These are phyloP conservation scores for Magallana angulata DNA, from an alignment of 1,140 invertebrate genomes.

Conservation along the genomic window DNA sequence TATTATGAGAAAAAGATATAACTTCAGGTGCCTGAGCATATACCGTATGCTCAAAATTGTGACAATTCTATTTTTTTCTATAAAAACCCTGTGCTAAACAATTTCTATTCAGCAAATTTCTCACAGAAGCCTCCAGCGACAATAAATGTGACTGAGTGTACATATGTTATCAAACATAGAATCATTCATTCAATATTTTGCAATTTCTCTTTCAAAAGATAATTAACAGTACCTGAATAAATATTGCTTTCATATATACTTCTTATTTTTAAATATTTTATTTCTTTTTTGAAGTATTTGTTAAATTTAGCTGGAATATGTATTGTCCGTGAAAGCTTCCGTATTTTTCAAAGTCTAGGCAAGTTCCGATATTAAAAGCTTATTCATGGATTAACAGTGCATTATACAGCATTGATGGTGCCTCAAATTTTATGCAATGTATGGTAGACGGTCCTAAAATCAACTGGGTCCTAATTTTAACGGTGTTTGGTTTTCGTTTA, in stretches of 20 bases:
- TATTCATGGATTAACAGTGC: slow-evolving; percentile 5
- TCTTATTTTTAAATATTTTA: not conserved
- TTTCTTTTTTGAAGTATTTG: not conserved
- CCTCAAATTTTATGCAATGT: slow-evolving; percentile 6
- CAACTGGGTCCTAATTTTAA: slow-evolving; percentile 5
- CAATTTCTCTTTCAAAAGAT: slow-evolving; percentile 6
- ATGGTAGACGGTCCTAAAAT: slow-evolving; percentile 5
- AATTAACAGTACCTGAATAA: not conserved
- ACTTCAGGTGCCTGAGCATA: slow-evolving; percentile 4
- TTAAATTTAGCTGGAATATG: not conserved
- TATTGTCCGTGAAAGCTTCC: not conserved
- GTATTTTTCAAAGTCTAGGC: slow-evolving; percentile 5
- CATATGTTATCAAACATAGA: not conserved
- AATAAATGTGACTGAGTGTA: slow-evolving; percentile 1
- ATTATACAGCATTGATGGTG: slow-evolving; percentile 5
- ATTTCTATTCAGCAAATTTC: not conserved
- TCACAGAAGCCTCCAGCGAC: slow-evolving; percentile 3
- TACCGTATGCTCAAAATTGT: not conserved
- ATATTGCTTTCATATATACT: not conserved
- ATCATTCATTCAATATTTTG: slow-evolving; percentile 1
- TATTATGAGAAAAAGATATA: slow-evolving; percentile 7
- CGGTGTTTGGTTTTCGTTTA: not conserved
- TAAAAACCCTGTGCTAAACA: slow-evolving; percentile 5
- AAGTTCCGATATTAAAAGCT: slow-evolving; percentile 6
- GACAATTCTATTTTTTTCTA: slow-evolving; percentile 1